phyloP scores from a whole-genome alignment of 2,797 vertebrate genomes.

The Semaprochilodus insignis region DNA sequence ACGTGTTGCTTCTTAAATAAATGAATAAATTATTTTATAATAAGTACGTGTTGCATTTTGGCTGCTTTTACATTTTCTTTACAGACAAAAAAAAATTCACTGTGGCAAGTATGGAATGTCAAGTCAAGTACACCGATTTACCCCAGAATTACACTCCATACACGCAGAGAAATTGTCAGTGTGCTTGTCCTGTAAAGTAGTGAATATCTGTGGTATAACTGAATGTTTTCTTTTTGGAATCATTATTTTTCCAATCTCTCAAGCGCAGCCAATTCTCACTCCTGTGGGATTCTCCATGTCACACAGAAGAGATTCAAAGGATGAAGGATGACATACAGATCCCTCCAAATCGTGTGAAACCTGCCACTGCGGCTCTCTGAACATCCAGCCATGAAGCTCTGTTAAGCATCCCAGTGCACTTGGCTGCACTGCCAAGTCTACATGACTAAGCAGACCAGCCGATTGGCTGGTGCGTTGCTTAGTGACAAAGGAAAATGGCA shows the following conservation, averaged over 20 bases:
- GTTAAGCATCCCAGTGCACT: slow-evolving; percentile 11
- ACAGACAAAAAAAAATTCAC: too few relatives aligned
- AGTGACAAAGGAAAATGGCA: slow-evolving; percentile 9
- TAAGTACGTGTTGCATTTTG: too few relatives aligned
- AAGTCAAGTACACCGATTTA: not conserved
- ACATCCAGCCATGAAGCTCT: slow-evolving; percentile 1
- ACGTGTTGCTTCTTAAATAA: too few relatives aligned
- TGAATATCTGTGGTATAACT: too few relatives aligned
- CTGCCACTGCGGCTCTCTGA: not conserved
- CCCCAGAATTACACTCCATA: too few relatives aligned
- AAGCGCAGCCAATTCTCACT: not conserved
- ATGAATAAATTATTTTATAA: too few relatives aligned
- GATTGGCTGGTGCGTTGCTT: slow-evolving; percentile 7
- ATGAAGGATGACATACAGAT: not conserved
- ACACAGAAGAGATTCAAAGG: not conserved
- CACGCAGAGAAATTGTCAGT: too few relatives aligned
- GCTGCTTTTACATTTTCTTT: too few relatives aligned
- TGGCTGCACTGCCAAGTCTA: not conserved
- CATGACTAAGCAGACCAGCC: slow-evolving; percentile 19
- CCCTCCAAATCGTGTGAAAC: not conserved
- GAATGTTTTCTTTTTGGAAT: too few relatives aligned
- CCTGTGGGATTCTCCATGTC: not conserved
- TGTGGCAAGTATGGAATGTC: too few relatives aligned
- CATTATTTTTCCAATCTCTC: too few relatives aligned
- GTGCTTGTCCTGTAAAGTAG: too few relatives aligned